Base-by-base conservation (phyloP, 2,888 invertebrate genomes). In the Salticus scenicus region DNA sequence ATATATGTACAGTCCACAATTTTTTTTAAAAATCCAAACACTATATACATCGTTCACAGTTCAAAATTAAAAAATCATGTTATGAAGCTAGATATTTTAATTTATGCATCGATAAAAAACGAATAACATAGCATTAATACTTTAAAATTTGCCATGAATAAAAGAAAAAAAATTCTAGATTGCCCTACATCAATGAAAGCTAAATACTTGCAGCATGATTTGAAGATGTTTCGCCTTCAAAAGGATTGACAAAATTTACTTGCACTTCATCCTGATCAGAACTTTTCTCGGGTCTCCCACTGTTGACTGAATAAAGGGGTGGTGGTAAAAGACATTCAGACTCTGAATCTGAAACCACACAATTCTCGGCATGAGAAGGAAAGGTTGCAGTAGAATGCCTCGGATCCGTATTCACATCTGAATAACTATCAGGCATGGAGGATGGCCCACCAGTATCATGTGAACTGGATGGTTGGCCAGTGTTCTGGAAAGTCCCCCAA, bases 401-500 rank as follows among this genome's bases (percentile, higher is more conserved):
- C 10, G 24, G 33, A 67, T 31, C 12, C 12, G 7, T n/a, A 33
- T 20, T 14, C 14, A 17, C 1, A 14, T 67, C 7, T 10, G 12
- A 37, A n/a, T 20, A 41, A 20, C 33, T n/a, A 33, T 71, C 47
- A 2, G 64, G 42, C 17, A 75, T 28, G 2, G 71, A 64, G n/a
- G 76, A 76, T 17, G 82, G 82, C 12, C 76, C 70, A 10, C 42
- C 71, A 28, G 57, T 78, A 27, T 71, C 77, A 7, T 57, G 63
- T 20, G 17, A n/a, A 10, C 70, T 57, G 17, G 57, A 30, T 14
- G 70, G 10, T 10, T 20, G 20, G 1, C 27, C 42, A 4, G 70
- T 17, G 24, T 51, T 47, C 10, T 51, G 51, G 33, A 85, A 85
- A 1, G 85, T 85, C 1, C 85, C 85, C 77, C 77, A 84, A 7